A percentile compares a stretch with the other conserved stretches of the same genome.
These are phyloP conservation scores for Epizoanthus fatuus DNA, from an alignment of 92 coral and sea anemone genomes.

Conservation along the genomic window DNA sequence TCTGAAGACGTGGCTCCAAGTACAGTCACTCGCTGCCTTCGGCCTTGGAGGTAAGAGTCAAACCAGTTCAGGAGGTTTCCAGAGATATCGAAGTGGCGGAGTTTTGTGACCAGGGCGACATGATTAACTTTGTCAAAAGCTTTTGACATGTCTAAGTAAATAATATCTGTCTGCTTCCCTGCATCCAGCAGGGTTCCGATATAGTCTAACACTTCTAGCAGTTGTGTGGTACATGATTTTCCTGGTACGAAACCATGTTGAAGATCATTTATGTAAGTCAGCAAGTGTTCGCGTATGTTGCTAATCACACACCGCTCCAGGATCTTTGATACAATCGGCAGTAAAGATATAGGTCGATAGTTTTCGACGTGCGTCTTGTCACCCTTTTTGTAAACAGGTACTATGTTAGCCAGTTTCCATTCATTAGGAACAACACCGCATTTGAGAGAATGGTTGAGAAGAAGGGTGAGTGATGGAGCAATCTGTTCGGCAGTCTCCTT, in stretches of 20 bases:
- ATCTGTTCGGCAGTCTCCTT: conserved; percentile 27
- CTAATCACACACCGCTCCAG: conserved; percentile 33
- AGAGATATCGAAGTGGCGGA: too few species aligned
- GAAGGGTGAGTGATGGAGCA: conserved; percentile 36
- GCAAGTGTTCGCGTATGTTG: conserved; percentile 12
- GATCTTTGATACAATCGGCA: conserved; percentile 35
- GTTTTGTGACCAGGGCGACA: too few species aligned
- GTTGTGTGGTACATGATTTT: not conserved
- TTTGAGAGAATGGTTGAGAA: conserved; percentile 47
- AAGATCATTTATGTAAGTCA: not conserved
- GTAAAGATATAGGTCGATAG: conserved; percentile 37
- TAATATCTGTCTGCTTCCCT: too few species aligned
- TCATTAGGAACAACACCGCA: conserved; percentile 35
- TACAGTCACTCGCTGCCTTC: too few species aligned
- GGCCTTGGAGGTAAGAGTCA: too few species aligned
- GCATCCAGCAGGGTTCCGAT: too few species aligned
- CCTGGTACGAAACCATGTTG: conserved; percentile 49
- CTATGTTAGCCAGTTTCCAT: conserved; percentile 39
- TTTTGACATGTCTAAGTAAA: too few species aligned
- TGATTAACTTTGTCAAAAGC: too few species aligned
- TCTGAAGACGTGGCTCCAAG: too few species aligned
- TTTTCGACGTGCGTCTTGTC: conserved; percentile 7
- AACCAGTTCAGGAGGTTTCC: too few species aligned
- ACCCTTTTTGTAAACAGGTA: conserved; percentile 25
- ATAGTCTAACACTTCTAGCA: too few species aligned